Evolutionary conservation across 2,888 invertebrate species (phyloP).

Genomic region (Lypha dubia): DNA sequence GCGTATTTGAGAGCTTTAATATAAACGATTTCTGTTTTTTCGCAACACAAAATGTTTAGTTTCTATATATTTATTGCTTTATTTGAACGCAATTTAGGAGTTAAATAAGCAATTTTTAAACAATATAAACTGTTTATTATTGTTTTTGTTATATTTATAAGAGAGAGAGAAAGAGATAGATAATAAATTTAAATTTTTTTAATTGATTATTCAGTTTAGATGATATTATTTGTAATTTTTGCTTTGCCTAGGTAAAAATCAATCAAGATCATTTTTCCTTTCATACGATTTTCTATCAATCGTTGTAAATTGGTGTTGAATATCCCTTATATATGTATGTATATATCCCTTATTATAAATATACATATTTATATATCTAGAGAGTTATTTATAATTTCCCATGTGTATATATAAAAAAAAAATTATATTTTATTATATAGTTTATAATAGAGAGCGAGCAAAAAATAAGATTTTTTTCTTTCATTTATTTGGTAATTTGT

Average conservation of each 20-base stretch:
- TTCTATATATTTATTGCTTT: constrained; percentile 1
- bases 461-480: constrained; percentile 11
- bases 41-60: not conserved
- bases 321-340: constrained; percentile 58
- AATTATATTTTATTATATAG: constrained; percentile 19
- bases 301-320: constrained; percentile 69
- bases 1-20: too few species aligned
- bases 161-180: too few species aligned
- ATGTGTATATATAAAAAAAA: constrained; percentile 2
- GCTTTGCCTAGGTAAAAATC: constrained; percentile 41
- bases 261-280: constrained; percentile 19
- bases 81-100: not conserved
- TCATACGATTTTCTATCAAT: constrained; percentile 56
- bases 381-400: not conserved
- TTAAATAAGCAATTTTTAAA: constrained; percentile 1
- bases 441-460: constrained; percentile 28
- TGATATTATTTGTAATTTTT: constrained; percentile 10
- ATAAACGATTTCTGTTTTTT: too few species aligned
- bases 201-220: constrained; percentile 32
- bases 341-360: constrained; percentile 49
- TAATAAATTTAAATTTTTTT: constrained; percentile 26
- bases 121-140: constrained; percentile 1
- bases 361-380: constrained; percentile 16
- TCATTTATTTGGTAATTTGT: constrained; percentile 55
- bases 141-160: constrained; percentile 23